Evolutionary conservation across 2,797 vertebrate genomes (phyloP).

Genomic region (Artibeus jamaicensis): DNA sequence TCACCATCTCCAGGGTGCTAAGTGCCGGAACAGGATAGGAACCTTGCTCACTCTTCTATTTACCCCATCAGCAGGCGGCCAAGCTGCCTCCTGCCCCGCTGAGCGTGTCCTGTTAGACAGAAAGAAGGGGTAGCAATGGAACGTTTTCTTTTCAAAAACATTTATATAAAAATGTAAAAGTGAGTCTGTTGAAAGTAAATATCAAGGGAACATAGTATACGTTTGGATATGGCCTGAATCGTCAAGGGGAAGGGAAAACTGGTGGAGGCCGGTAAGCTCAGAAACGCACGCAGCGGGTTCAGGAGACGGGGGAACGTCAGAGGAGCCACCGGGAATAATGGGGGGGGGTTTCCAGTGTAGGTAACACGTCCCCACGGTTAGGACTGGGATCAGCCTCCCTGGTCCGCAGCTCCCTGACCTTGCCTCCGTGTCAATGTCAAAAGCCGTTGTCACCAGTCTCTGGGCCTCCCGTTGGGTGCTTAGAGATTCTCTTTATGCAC

Average conservation of each 20-base stretch:
- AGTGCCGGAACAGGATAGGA: neutral
- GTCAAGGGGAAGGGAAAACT: neutral
- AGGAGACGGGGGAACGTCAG: neutral
- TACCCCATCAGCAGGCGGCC: accelerated
- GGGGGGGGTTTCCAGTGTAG: neutral
- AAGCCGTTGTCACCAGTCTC: slow-evolving; percentile 53
- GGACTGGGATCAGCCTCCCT: neutral
- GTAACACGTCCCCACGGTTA: neutral
- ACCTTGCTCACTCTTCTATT: neutral
- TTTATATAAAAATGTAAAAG: neutral
- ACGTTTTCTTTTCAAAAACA: neutral
- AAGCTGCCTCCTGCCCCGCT: neutral
- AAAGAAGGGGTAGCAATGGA: neutral
- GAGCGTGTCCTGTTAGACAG: neutral
- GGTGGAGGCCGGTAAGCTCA: neutral
- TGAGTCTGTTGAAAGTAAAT: neutral
- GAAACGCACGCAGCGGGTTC: neutral
- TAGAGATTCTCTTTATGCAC: slow-evolving; percentile 70
- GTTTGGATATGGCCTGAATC: neutral
- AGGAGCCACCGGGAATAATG: neutral
- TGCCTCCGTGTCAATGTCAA: slow-evolving; percentile 61
- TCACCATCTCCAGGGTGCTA: neutral
- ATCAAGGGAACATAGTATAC: neutral
- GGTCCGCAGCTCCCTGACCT: slow-evolving; percentile 37
- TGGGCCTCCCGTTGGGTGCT: slow-evolving; percentile 61